These are phyloP conservation scores for Plutella xylostella DNA, from an alignment of 2,888 invertebrate genomes.

Conservation along the genomic window DNA sequence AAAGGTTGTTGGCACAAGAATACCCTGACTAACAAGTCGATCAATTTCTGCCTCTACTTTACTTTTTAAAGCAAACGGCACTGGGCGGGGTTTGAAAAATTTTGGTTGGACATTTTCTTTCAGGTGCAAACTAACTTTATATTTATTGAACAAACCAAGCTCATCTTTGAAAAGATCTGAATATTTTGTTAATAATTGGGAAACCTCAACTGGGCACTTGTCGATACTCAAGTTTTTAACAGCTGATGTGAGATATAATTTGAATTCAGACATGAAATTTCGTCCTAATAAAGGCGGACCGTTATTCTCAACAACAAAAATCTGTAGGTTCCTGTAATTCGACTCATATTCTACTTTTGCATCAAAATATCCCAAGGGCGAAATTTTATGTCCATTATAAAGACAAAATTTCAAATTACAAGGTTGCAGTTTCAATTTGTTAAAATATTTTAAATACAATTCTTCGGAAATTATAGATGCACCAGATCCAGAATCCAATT, in stretches of 20 bases:
- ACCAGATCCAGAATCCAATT: conserved; percentile 10
- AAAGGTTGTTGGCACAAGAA: conserved; percentile 16
- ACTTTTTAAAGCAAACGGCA: conserved; percentile 20
- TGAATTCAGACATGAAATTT: conserved; percentile 12
- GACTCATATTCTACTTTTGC: not conserved
- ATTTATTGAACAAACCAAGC: conserved; percentile 14
- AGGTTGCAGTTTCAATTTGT: not conserved
- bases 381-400: conserved; percentile 13
- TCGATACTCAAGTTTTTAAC: not conserved
- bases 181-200: not conserved
- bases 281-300: conserved; percentile 11
- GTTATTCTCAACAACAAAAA: conserved; percentile 8
- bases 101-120: conserved; percentile 9
- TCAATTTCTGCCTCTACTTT: conserved; percentile 19
- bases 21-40: conserved; percentile 11
- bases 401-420: conserved; percentile 7
- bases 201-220: not conserved
- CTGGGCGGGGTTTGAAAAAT: conserved; percentile 17
- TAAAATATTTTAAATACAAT: not conserved
- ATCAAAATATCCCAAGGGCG: conserved; percentile 9
- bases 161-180: conserved; percentile 4
- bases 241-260: not conserved
- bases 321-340: not conserved
- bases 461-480: not conserved
- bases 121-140: conserved; percentile 5